phyloP scores from a whole-genome alignment of 1,140 invertebrate species.

The Chrysoperla carnea region DNA sequence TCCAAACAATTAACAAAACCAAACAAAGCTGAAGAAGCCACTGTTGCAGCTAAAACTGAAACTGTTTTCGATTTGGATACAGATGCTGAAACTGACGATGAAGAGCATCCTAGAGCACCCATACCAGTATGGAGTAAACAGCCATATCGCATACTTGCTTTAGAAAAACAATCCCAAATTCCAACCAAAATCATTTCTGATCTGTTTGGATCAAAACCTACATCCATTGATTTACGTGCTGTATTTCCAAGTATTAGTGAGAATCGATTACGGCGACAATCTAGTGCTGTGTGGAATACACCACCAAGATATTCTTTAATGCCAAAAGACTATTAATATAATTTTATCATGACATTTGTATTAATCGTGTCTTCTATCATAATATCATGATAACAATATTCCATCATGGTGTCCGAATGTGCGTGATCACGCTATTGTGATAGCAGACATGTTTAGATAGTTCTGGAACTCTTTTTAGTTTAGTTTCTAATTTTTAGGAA shows the following conservation, averaged over 20 bases:
- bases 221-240: not conserved
- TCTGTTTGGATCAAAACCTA: not conserved
- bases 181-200: not conserved
- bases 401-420: too few species aligned
- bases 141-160: not conserved
- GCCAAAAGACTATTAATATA: not conserved
- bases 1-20: not conserved
- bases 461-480: too few species aligned
- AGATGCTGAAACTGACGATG: not conserved
- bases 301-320: not conserved
- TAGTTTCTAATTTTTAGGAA: too few species aligned
- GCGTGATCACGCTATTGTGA: too few species aligned
- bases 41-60: not conserved
- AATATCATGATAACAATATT: too few species aligned
- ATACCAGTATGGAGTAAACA: not conserved
- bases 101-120: not conserved
- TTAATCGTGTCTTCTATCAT: too few species aligned
- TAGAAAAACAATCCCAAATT: not conserved
- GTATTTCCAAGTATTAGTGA: not conserved
- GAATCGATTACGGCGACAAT: not conserved
- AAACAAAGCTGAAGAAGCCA: not conserved
- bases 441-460: too few species aligned
- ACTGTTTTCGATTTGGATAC: not conserved
- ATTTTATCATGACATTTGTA: too few species aligned
- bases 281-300: not conserved